Evolutionary conservation across 2,888 invertebrate species (phyloP).

Genomic region (Mesorhabditis sp.): DNA sequence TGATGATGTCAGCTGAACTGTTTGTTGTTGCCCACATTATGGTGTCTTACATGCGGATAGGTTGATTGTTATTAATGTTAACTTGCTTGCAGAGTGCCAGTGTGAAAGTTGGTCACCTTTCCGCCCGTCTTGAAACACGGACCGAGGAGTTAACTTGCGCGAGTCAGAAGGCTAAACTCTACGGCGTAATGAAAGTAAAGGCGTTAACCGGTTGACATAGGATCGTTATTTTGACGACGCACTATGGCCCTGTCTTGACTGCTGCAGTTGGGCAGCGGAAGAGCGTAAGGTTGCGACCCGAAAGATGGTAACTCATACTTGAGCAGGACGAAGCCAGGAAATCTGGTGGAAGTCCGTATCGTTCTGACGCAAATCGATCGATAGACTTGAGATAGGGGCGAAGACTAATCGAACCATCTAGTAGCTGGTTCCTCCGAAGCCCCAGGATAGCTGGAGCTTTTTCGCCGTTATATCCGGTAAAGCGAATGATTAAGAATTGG

Average conservation of each 20-base stretch:
- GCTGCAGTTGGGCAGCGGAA: slow-evolving; percentile 63
- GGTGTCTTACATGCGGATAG: slow-evolving; percentile 13
- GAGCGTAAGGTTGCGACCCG: slow-evolving; percentile 72
- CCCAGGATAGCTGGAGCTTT: slow-evolving; percentile 71
- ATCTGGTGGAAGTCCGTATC: slow-evolving; percentile 73
- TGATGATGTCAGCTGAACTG: slow-evolving; percentile 15
- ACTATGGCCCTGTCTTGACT: slow-evolving; percentile 66
- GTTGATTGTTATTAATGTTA: slow-evolving; percentile 6
- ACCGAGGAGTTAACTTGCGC: slow-evolving; percentile 74
- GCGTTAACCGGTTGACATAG: slow-evolving; percentile 32
- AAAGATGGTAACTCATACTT: no score
- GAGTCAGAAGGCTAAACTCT: slow-evolving; percentile 69
- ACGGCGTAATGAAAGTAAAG: slow-evolving; percentile 72
- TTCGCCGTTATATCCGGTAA: slow-evolving; percentile 71
- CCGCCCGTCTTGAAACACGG: slow-evolving; percentile 76
- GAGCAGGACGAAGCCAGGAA: no score
- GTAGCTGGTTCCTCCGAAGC: no score
- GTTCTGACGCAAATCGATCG: slow-evolving; percentile 77
- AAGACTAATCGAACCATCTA: no score
- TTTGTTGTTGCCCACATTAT: slow-evolving; percentile 16
- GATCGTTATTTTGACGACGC: slow-evolving; percentile 57
- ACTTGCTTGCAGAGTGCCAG: slow-evolving; percentile 8
- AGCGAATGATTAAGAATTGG: no score
- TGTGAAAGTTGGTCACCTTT: slow-evolving; percentile 57
- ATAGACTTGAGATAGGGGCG: slow-evolving; percentile 74